A percentile compares a stretch with the other conserved stretches of the same genome.
Conservation (phyloP, 2,797 vertebrate species). For the Anas flavirostris region DNA sequence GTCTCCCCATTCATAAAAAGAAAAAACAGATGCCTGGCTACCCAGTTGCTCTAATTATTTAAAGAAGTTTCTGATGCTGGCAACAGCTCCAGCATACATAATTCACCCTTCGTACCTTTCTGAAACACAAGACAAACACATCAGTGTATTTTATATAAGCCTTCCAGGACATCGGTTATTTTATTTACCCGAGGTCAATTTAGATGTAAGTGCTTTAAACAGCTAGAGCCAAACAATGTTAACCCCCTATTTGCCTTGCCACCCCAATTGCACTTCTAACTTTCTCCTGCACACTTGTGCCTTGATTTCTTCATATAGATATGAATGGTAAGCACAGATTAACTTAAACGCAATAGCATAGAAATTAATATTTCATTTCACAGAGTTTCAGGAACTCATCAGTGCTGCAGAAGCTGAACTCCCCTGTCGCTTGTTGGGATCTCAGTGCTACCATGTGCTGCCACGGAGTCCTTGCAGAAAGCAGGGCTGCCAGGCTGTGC, state of each 20-base stretch:
- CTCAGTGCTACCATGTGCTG: not conserved
- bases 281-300: not conserved
- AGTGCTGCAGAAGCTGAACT: not conserved
- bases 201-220: slow-evolving; percentile 13
- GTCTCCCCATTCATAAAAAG: slow-evolving; percentile 43
- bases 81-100: not conserved
- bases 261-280: not conserved
- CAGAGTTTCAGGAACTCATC: not conserved
- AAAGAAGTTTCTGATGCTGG: slow-evolving; percentile 53
- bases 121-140: slow-evolving; percentile 50
- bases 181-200: slow-evolving; percentile 41
- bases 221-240: slow-evolving; percentile 44
- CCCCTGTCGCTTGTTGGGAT: not conserved
- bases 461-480: rapidly evolving
- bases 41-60: slow-evolving; percentile 41
- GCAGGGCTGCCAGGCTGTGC: not conserved
- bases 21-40: slow-evolving; percentile 17
- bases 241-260: not conserved
- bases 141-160: slow-evolving; percentile 43
- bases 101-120: not conserved
- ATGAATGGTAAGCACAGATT: not conserved
- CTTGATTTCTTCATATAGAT: not conserved
- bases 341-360: rapidly evolving
- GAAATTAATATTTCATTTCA: not conserved
- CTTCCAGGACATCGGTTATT: slow-evolving; percentile 22